Evolutionary conservation across 1,140 invertebrate species (phyloP).

Genomic region (Cydia pomonella): DNA sequence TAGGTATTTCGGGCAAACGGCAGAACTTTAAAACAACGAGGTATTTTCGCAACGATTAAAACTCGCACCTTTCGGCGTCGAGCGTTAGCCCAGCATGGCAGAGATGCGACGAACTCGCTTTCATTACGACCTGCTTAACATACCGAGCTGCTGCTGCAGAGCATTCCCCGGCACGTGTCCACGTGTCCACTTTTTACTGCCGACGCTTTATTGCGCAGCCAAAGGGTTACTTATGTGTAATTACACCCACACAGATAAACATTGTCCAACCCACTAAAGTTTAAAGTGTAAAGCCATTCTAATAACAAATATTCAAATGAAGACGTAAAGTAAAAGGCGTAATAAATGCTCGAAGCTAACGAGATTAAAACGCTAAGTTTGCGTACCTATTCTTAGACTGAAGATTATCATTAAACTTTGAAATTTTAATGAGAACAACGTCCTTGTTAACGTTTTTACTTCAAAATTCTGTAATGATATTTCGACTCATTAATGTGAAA

Average conservation of each 20-base stretch:
- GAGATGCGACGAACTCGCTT: slow-evolving; percentile 55
- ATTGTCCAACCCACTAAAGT: slow-evolving; percentile 2
- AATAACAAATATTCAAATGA: slow-evolving; percentile 32
- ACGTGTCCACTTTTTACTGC: slow-evolving; percentile 44
- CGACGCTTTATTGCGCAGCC: slow-evolving; percentile 45
- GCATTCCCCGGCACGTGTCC: slow-evolving; percentile 40
- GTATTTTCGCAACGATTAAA: slow-evolving; percentile 33
- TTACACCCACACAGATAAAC: background rate
- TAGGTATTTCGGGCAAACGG: background rate
- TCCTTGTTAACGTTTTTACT: slow-evolving; percentile 42
- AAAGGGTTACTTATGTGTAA: slow-evolving; percentile 11
- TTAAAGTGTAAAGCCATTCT: background rate
- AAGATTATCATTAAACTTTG: slow-evolving; percentile 31
- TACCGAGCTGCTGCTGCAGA: slow-evolving; percentile 44
- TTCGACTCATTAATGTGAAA: slow-evolving; percentile 16
- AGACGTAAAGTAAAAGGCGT: slow-evolving; percentile 30
- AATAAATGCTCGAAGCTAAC: slow-evolving; percentile 24
- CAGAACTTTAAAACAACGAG: slow-evolving; percentile 8
- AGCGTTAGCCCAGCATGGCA: slow-evolving; percentile 40
- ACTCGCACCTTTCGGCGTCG: slow-evolving; percentile 40
- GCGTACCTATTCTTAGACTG: slow-evolving; percentile 17
- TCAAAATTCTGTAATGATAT: slow-evolving; percentile 35
- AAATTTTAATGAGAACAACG: slow-evolving; percentile 31
- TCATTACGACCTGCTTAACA: slow-evolving; percentile 71
- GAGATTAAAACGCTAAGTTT: slow-evolving; percentile 28